Conservation (phyloP, 2,113 vertebrate species). For the Macroglossus sobrinus region DNA sequence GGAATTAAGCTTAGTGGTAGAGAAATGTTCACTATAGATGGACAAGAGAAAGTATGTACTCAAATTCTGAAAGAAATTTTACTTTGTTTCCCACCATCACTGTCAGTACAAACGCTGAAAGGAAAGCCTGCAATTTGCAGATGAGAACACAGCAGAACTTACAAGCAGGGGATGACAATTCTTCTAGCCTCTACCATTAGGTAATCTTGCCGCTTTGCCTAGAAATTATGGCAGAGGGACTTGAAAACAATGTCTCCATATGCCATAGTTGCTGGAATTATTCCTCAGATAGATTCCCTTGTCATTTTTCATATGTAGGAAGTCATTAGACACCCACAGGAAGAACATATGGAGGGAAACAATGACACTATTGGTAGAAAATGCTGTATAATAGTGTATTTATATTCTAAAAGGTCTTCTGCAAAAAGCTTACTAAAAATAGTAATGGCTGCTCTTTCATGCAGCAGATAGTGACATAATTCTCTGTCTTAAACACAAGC, state of each 20-base stretch:
- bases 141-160: slow-evolving; percentile 64
- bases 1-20: background rate
- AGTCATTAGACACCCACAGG: slow-evolving; percentile 83
- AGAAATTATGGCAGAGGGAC: slow-evolving; percentile 70
- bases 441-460: background rate
- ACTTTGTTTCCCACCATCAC: background rate
- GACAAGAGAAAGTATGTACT: background rate
- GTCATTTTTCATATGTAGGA: slow-evolving; percentile 78
- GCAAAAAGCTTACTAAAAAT: slow-evolving; percentile 31
- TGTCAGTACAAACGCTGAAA: background rate
- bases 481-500: background rate
- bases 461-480: background rate
- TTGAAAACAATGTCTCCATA: slow-evolving; percentile 78
- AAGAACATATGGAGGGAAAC: slow-evolving; percentile 81
- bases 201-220: slow-evolving; percentile 65
- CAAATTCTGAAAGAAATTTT: background rate
- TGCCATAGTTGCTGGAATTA: slow-evolving; percentile 75
- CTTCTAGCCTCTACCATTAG: slow-evolving; percentile 68
- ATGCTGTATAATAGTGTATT: slow-evolving; percentile 68
- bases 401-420: slow-evolving; percentile 75
- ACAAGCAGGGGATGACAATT: slow-evolving; percentile 61
- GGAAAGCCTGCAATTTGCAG: background rate
- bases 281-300: slow-evolving; percentile 77
- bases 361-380: slow-evolving; percentile 70
- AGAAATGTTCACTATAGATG: background rate